Evolutionary conservation across 1,140 invertebrate species (phyloP).

Genomic region (Zaprionus gabonicus): DNA sequence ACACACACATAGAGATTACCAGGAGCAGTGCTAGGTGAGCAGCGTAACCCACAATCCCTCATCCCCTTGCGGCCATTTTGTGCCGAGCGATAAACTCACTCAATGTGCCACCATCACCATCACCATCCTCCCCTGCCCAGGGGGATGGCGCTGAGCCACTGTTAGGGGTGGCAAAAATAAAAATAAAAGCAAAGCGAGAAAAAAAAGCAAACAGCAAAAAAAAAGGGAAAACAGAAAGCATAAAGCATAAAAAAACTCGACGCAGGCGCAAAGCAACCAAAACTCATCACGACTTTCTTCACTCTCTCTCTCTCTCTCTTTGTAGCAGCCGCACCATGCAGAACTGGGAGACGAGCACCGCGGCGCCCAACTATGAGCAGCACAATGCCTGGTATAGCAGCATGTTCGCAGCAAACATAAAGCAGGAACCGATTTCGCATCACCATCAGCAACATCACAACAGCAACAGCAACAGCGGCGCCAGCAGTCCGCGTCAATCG

Average conservation of each 20-base stretch:
- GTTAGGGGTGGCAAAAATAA: slow-evolving; percentile 71
- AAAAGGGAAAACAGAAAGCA: slow-evolving; percentile 21
- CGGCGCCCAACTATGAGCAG: slow-evolving; percentile 78
- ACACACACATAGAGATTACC: not conserved
- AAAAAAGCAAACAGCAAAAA: slow-evolving; percentile 31
- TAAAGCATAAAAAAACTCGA: slow-evolving; percentile 54
- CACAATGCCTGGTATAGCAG: slow-evolving; percentile 81
- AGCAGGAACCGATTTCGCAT: slow-evolving; percentile 70
- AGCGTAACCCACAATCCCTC: slow-evolving; percentile 3
- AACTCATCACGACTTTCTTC: slow-evolving; percentile 27
- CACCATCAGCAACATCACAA: slow-evolving; percentile 29
- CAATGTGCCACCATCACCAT: slow-evolving; percentile 45
- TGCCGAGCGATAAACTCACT: slow-evolving; percentile 52
- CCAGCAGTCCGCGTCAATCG: slow-evolving; percentile 65
- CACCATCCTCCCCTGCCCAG: not conserved
- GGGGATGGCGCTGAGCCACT: slow-evolving; percentile 5
- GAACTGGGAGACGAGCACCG: slow-evolving; percentile 81
- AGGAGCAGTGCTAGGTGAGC: slow-evolving; percentile 42
- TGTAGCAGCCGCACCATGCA: slow-evolving; percentile 61
- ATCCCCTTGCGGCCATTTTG: slow-evolving; percentile 50
- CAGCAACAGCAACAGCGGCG: slow-evolving; percentile 49
- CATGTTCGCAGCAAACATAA: slow-evolving; percentile 78
- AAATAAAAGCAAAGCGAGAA: slow-evolving; percentile 53
- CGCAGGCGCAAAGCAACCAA: slow-evolving; percentile 61
- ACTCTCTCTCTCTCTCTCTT: slow-evolving; percentile 25